Percentiles rank a stretch among this genome's conserved stretches.
These are phyloP conservation scores for Diloba caeruleocephala DNA, from an alignment of 2,888 invertebrate genomes.

Conservation along the genomic window DNA sequence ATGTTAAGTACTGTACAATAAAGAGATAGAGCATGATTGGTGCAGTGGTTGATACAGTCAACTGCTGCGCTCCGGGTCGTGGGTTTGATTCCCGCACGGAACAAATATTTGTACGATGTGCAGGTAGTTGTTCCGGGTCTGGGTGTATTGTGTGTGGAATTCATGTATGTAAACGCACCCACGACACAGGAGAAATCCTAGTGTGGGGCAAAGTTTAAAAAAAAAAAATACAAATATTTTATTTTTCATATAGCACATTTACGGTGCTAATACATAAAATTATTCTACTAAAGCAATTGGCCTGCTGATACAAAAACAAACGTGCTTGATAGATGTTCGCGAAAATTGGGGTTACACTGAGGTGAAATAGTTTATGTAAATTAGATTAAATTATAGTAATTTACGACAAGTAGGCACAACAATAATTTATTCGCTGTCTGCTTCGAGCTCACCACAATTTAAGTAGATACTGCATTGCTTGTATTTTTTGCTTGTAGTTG, in stretches of 20 bases:
- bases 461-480: conserved; percentile 23
- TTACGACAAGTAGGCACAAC: conserved; percentile 40
- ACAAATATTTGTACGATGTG: no score
- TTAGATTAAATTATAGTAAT: conserved; percentile 52
- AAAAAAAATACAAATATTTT: no score
- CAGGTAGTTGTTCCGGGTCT: no score
- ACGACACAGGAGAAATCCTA: no score
- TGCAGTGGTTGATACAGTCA: no score
- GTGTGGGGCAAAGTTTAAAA: no score
- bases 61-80: no score
- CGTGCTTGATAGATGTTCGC: conserved; percentile 45
- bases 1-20: no score
- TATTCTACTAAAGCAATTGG: conserved; percentile 26
- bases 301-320: conserved; percentile 39
- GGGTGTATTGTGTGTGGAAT: no score
- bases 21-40: no score
- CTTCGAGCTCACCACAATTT: conserved; percentile 19
- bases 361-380: conserved; percentile 55
- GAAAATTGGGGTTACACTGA: conserved; percentile 48
- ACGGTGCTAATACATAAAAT: background rate
- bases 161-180: no score
- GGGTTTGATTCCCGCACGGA: no score
- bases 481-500: conserved; percentile 5
- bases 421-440: conserved; percentile 42
- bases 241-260: background rate